phyloP scores from a whole-genome alignment of 2,113 vertebrate genomes.

The Prunella fulvescens region DNA sequence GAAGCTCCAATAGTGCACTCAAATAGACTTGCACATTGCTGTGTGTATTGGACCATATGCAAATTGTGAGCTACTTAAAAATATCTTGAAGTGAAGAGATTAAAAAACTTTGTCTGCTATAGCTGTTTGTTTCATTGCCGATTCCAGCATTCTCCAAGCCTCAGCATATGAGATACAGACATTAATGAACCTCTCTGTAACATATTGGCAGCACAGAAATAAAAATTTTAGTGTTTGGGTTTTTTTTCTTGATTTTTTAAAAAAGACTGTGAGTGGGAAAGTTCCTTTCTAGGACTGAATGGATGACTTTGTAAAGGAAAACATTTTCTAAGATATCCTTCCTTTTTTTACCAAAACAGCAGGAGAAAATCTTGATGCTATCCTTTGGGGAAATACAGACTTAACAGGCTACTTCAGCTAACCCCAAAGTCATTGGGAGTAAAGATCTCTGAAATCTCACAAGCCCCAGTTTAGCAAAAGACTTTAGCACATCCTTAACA shows the following conservation, averaged over 20 bases:
- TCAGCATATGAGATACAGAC: background rate
- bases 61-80: background rate
- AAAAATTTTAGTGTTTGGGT: background rate
- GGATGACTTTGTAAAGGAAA: background rate
- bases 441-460: conserved; percentile 30
- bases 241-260: background rate
- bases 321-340: background rate
- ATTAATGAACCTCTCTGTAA: background rate
- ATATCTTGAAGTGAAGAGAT: background rate
- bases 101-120: background rate
- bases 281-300: background rate
- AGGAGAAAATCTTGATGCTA: background rate
- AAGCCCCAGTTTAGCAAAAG: conserved; percentile 35
- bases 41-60: background rate
- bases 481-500: conserved; percentile 62
- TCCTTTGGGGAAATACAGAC: background rate
- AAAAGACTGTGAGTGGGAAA: background rate
- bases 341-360: background rate
- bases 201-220: background rate
- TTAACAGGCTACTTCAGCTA: conserved; percentile 21
- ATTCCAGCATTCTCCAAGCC: background rate
- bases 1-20: background rate
- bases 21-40: background rate
- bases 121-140: background rate
- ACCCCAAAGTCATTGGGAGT: background rate